A percentile compares a stretch with the other conserved stretches of the same genome.
phyloP scores from a whole-genome alignment of 2,888 invertebrate species.

The Falcaria lacertinaria region DNA sequence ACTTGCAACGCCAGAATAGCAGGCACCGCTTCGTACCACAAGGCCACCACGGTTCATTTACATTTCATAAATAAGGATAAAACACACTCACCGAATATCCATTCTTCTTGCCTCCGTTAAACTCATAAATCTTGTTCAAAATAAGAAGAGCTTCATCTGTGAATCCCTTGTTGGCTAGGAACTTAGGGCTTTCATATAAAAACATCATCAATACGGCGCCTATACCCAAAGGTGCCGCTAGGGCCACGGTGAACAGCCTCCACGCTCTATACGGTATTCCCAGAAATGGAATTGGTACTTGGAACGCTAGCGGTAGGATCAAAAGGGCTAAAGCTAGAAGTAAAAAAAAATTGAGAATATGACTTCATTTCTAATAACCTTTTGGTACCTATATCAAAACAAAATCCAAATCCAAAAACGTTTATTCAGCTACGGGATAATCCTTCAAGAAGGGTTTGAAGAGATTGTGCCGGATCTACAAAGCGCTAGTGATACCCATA shows the following conservation, averaged over 20 bases:
- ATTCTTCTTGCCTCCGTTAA: slow-evolving; percentile 36
- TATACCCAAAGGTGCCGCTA: slow-evolving; percentile 47
- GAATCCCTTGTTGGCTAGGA: slow-evolving; percentile 80
- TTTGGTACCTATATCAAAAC: too few relatives aligned
- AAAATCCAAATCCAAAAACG: too few relatives aligned
- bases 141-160: slow-evolving; percentile 73
- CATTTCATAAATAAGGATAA: too few relatives aligned
- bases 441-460: too few relatives aligned
- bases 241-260: slow-evolving; percentile 81
- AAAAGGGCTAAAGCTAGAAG: slow-evolving; percentile 80
- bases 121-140: slow-evolving; percentile 34
- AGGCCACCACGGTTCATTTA: too few relatives aligned
- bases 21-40: too few relatives aligned
- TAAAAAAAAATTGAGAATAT: too few relatives aligned
- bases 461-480: too few relatives aligned
- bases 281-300: slow-evolving; percentile 47
- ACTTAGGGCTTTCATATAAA: slow-evolving; percentile 88
- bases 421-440: too few relatives aligned
- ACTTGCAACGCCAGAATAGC: too few relatives aligned
- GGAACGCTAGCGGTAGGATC: slow-evolving; percentile 78
- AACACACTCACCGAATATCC: slow-evolving; percentile 39
- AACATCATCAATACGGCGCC: slow-evolving; percentile 76
- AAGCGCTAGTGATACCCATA: too few relatives aligned
- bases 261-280: slow-evolving; percentile 82
- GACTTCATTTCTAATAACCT: too few relatives aligned